These are phyloP conservation scores for Parnassius orleans DNA, from an alignment of 2,888 invertebrate species.

Conservation along the genomic window DNA sequence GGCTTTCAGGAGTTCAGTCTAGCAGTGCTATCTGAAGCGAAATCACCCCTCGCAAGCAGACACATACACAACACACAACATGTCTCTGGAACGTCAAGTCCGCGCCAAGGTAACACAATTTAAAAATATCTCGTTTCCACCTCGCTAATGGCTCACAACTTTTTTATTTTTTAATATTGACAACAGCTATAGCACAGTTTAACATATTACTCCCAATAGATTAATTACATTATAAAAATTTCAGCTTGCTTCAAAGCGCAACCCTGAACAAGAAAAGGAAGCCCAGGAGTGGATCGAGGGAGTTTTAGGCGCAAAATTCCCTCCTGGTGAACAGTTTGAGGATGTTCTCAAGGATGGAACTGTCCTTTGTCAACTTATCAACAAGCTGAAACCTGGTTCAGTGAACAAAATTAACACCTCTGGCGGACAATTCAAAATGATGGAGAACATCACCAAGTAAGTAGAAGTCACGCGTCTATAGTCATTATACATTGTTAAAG, in stretches of 20 bases:
- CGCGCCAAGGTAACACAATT: conserved; percentile 88
- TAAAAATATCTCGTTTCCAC: conserved; percentile 30
- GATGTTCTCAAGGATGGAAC: conserved; percentile 95
- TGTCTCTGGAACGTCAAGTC: conserved; percentile 97
- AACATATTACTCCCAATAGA: conserved; percentile 4
- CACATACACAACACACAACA: conserved; percentile 65
- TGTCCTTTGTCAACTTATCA: conserved; percentile 96
- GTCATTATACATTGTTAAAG: background rate
- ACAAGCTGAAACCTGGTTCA: conserved; percentile 94
- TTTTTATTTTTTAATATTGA: conserved; percentile 2
- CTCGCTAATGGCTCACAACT: conserved; percentile 6
- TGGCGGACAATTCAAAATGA: conserved; percentile 99
- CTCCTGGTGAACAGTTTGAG: conserved; percentile 89
- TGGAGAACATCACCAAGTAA: conserved; percentile 99
- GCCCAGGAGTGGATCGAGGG: conserved; percentile 96
- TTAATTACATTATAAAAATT: conserved; percentile 10
- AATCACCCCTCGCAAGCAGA: conserved; percentile 52
- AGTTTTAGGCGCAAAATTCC: conserved; percentile 93
- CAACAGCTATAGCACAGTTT: conserved; percentile 1
- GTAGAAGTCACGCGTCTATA: conserved; percentile 43
- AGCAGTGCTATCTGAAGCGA: conserved; percentile 58
- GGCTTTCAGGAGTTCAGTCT: conserved; percentile 76
- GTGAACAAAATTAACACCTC: conserved; percentile 94
- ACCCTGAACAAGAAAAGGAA: conserved; percentile 90
- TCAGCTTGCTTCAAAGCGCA: conserved; percentile 92